phyloP scores from a whole-genome alignment of 92 coral and sea anemone species.

The Virgularia gustaviana region DNA sequence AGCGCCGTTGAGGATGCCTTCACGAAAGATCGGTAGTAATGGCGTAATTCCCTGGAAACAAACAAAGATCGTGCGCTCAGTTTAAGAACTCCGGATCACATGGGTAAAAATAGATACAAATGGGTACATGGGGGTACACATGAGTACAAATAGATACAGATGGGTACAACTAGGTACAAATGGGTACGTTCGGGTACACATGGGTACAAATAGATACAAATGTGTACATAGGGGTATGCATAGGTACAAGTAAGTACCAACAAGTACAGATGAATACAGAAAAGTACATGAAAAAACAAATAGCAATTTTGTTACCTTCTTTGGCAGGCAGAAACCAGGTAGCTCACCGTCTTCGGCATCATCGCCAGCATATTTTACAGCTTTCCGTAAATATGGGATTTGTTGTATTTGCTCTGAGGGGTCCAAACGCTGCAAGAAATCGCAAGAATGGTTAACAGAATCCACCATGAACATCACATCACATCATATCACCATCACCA shows the following conservation, averaged over 20 bases:
- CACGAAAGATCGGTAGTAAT: slow-evolving; percentile 88
- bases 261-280: background rate
- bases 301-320: slow-evolving; percentile 60
- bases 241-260: background rate
- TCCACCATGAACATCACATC: too few relatives aligned
- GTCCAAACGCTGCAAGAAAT: slow-evolving; percentile 61
- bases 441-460: background rate
- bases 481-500: too few relatives aligned
- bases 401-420: slow-evolving; percentile 87
- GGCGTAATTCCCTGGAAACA: slow-evolving; percentile 83
- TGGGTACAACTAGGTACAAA: background rate
- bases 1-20: slow-evolving; percentile 89
- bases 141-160: too few relatives aligned
- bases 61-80: too few relatives aligned
- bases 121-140: too few relatives aligned
- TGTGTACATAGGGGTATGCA: background rate
- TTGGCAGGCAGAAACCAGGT: slow-evolving; percentile 93
- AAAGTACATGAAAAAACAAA: background rate
- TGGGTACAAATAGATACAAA: too few relatives aligned
- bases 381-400: slow-evolving; percentile 77
- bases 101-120: too few relatives aligned
- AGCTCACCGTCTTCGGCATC: slow-evolving; percentile 71
- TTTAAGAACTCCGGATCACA: too few relatives aligned
- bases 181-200: too few relatives aligned
- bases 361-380: slow-evolving; percentile 69